phyloP scores from a whole-genome alignment of 2,113 vertebrate species.

The Leptodactylus fuscus region DNA sequence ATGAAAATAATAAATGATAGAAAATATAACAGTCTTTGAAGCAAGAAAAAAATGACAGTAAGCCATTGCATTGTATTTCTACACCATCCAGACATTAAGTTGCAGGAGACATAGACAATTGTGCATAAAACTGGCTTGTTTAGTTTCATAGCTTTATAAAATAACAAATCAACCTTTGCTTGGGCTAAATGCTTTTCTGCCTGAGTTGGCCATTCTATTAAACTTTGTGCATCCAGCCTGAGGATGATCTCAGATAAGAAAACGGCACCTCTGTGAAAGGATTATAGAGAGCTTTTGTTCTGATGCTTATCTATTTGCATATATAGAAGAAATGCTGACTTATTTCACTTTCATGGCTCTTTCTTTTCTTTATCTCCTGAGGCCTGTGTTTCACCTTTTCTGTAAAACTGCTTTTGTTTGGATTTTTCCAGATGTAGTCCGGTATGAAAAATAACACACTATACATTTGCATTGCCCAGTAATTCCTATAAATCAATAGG shows the following conservation, averaged over 20 bases:
- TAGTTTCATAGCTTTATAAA: conserved; percentile 27
- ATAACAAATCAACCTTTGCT: conserved; percentile 45
- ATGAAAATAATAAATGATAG: no score
- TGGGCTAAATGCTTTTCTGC: conserved; percentile 44
- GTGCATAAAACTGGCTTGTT: conserved; percentile 5
- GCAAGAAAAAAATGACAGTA: not conserved
- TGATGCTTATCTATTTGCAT: conserved; percentile 54
- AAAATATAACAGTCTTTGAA: not conserved
- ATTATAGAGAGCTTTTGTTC: conserved; percentile 46
- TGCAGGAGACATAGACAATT: not conserved
- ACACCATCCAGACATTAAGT: not conserved
- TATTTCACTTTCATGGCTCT: conserved; percentile 36
- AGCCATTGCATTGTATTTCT: not conserved
- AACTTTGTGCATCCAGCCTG: conserved; percentile 50
- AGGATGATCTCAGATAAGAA: conserved; percentile 47
- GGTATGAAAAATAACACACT: not conserved
- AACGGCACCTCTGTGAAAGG: conserved; percentile 38
- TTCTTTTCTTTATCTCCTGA: conserved; percentile 21
- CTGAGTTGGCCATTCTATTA: conserved; percentile 48
- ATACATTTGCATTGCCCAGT: not conserved
- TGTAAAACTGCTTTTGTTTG: conserved; percentile 45
- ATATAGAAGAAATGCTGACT: conserved; percentile 35
- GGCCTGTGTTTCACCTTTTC: conserved; percentile 41
- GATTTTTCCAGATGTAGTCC: not conserved
- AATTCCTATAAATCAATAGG: not conserved